Evolutionary conservation across 1,140 invertebrate species (phyloP).

Genomic region (Heliconius melpomene): DNA sequence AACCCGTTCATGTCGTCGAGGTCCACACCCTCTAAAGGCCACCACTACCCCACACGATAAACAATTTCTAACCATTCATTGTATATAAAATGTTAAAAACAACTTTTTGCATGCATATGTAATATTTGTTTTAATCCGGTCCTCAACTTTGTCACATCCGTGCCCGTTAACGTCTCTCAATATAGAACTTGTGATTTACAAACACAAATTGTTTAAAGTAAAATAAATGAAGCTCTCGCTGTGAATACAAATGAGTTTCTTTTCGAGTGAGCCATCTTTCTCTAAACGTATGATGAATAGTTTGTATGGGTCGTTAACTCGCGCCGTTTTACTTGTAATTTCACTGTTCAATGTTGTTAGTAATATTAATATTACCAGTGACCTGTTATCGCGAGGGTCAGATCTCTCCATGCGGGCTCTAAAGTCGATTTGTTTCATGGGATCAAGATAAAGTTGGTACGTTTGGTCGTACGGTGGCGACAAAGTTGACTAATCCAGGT

Average conservation of each 20-base stretch:
- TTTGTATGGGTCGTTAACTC: slow-evolving; percentile 72
- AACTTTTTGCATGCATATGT: slow-evolving; percentile 47
- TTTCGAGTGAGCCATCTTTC: slow-evolving; percentile 70
- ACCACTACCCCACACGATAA: background rate
- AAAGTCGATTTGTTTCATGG: slow-evolving; percentile 65
- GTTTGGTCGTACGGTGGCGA: slow-evolving; percentile 49
- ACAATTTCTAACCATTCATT: slow-evolving; percentile 14
- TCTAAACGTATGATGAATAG: slow-evolving; percentile 69
- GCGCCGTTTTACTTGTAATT: slow-evolving; percentile 67
- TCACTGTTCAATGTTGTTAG: slow-evolving; percentile 70
- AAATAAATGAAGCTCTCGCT: slow-evolving; percentile 46
- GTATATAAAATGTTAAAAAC: slow-evolving; percentile 16
- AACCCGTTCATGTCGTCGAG: slow-evolving; percentile 46
- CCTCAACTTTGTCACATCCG: slow-evolving; percentile 57
- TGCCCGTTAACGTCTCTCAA: slow-evolving; percentile 53
- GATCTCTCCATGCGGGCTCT: slow-evolving; percentile 52
- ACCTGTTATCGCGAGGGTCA: slow-evolving; percentile 70
- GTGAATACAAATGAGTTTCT: slow-evolving; percentile 74
- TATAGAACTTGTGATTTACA: slow-evolving; percentile 56
- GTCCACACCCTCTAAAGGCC: slow-evolving; percentile 44
- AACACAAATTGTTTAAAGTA: slow-evolving; percentile 66
- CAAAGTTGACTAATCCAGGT: slow-evolving; percentile 40
- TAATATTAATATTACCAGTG: slow-evolving; percentile 74
- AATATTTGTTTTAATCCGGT: slow-evolving; percentile 54
- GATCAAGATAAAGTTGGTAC: slow-evolving; percentile 55